Evolutionary conservation across 1,140 invertebrate species (phyloP).

Genomic region (Batillaria attramentaria): DNA sequence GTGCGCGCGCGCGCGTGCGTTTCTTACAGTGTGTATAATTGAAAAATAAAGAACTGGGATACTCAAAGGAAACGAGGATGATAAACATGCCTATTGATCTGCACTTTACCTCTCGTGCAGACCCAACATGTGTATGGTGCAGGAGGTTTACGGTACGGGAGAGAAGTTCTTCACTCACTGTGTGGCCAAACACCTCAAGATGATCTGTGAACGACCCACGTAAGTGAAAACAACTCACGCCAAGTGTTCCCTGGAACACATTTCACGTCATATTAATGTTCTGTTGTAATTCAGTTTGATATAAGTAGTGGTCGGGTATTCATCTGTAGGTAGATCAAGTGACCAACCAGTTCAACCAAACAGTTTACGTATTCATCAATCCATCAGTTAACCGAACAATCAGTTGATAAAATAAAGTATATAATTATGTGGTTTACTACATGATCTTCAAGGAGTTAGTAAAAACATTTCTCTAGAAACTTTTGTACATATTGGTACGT

Average conservation of each 20-base stretch:
- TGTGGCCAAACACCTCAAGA: conserved; percentile 46
- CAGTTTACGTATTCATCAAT: no score
- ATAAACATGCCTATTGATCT: no score
- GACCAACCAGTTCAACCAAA: no score
- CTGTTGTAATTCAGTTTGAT: no score
- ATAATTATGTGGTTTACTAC: no score
- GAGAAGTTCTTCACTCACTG: conserved; percentile 55
- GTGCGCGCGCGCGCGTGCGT: background rate
- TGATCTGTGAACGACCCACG: conserved; percentile 55
- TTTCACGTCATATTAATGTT: no score
- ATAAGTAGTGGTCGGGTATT: no score
- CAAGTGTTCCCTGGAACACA: background rate
- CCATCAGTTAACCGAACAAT: background rate
- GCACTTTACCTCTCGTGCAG: no score
- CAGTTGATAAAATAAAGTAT: background rate
- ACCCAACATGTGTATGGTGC: conserved; percentile 56
- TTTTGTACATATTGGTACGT: background rate
- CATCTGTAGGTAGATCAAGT: no score
- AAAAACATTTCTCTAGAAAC: background rate
- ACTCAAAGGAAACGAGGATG: no score
- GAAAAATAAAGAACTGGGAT: no score
- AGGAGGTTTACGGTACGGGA: conserved; percentile 47
- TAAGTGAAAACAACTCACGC: conserved; percentile 42
- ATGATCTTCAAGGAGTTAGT: no score
- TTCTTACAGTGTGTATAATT: conserved; percentile 3